Evolutionary conservation across 2,113 vertebrate species (phyloP).

Genomic region (Rhea pennata): DNA sequence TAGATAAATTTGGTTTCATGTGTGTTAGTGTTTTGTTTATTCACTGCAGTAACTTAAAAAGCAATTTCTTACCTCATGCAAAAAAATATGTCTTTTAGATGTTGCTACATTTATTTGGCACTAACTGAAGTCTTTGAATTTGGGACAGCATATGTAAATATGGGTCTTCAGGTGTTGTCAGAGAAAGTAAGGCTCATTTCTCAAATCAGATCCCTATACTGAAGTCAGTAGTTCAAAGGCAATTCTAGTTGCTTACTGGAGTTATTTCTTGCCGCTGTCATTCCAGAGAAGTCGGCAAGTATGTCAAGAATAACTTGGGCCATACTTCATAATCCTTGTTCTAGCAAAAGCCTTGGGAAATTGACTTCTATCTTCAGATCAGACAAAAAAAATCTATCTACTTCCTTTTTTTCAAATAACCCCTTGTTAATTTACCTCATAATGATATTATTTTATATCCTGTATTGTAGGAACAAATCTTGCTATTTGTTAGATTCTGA

Average conservation of each 20-base stretch:
- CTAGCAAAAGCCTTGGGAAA: background rate
- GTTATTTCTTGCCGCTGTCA: background rate
- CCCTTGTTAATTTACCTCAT: background rate
- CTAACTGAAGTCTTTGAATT: background rate
- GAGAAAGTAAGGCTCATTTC: background rate
- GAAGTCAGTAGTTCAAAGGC: background rate
- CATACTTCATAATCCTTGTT: background rate
- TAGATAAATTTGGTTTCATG: background rate
- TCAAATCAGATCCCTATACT: background rate
- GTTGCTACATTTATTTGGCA: background rate
- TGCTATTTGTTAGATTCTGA: background rate
- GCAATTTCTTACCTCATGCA: background rate
- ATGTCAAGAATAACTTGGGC: background rate
- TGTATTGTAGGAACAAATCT: background rate
- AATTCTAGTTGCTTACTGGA: background rate
- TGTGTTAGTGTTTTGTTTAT: background rate
- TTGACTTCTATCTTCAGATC: background rate
- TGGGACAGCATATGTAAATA: background rate
- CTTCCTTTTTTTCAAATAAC: background rate
- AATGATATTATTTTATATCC: background rate
- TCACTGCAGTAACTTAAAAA: background rate
- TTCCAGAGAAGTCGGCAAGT: background rate
- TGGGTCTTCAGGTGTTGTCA: background rate
- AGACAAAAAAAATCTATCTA: background rate
- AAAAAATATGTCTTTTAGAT: background rate